Conservation (phyloP, 2,888 invertebrate genomes). For the Leistus spinibarbis region DNA sequence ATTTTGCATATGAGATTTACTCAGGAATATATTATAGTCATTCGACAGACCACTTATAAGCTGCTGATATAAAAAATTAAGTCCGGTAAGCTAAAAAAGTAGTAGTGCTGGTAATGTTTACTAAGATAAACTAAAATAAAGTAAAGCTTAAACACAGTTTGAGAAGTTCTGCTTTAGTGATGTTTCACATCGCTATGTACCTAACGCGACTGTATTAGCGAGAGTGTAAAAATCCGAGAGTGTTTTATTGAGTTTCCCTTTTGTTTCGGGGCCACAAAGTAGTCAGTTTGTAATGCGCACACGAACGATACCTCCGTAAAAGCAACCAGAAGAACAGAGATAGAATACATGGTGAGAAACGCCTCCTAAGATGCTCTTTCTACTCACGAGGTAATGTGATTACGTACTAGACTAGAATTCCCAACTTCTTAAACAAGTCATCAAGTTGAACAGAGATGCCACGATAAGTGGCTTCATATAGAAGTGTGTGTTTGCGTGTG, state of each 20-base stretch:
- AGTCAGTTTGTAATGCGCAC: slow-evolving; percentile 41
- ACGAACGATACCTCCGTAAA: background rate
- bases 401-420: slow-evolving; percentile 35
- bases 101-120: background rate
- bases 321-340: background rate
- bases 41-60: no score
- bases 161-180: slow-evolving; percentile 12
- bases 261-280: slow-evolving; percentile 44
- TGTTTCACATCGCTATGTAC: slow-evolving; percentile 8
- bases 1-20: no score
- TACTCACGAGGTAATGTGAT: slow-evolving; percentile 39
- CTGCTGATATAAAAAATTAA: no score
- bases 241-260: slow-evolving; percentile 47
- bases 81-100: no score
- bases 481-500: no score
- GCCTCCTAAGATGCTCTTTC: slow-evolving; percentile 1
- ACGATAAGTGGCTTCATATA: background rate
- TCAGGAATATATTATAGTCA: no score
- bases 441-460: slow-evolving; percentile 18
- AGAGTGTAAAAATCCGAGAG: slow-evolving; percentile 43
- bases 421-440: slow-evolving; percentile 39
- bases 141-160: slow-evolving; percentile 5
- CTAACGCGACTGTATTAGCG: slow-evolving; percentile 6
- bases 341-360: background rate
- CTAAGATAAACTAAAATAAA: background rate